Evolutionary conservation across 2,888 invertebrate genomes (phyloP).

Genomic region (Psylliodes chrysocephalus): DNA sequence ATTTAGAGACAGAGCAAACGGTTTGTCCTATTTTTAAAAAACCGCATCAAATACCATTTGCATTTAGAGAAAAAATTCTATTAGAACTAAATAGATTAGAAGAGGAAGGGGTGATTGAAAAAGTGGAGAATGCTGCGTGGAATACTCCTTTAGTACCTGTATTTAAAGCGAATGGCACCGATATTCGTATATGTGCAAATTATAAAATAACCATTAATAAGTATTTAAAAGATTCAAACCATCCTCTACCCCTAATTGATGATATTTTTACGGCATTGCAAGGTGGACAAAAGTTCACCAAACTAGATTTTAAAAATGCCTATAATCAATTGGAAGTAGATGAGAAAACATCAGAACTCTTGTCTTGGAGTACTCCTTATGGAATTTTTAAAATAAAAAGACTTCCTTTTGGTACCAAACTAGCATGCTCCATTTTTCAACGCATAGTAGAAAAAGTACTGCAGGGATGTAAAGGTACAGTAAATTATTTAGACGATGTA

Average conservation of each 20-base stretch:
- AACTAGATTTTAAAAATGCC: too few species aligned
- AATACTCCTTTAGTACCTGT: slow-evolving; percentile 36
- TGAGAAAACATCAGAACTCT: neutral
- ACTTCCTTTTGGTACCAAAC: too few species aligned
- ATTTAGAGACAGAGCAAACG: too few species aligned
- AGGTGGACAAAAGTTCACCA: too few species aligned
- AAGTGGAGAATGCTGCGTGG: slow-evolving; percentile 28
- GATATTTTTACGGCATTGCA: slow-evolving; percentile 25
- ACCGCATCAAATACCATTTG: slow-evolving; percentile 19
- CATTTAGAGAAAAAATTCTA: slow-evolving; percentile 19
- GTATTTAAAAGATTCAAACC: slow-evolving; percentile 33
- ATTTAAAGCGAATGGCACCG: slow-evolving; percentile 32
- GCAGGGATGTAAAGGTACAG: too few species aligned
- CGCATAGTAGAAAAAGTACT: too few species aligned
- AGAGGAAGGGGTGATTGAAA: slow-evolving; percentile 8
- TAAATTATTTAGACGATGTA: slow-evolving; percentile 43
- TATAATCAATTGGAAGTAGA: too few species aligned
- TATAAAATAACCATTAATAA: too few species aligned
- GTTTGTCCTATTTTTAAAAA: too few species aligned
- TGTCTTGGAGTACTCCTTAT: too few species aligned
- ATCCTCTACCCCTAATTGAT: slow-evolving; percentile 31
- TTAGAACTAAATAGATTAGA: slow-evolving; percentile 32
- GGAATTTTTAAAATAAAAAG: too few species aligned
- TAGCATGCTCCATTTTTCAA: too few species aligned
- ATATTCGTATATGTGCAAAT: slow-evolving; percentile 43